phyloP scores from a whole-genome alignment of 2,888 invertebrate genomes.

The Zele albiditarsus region DNA sequence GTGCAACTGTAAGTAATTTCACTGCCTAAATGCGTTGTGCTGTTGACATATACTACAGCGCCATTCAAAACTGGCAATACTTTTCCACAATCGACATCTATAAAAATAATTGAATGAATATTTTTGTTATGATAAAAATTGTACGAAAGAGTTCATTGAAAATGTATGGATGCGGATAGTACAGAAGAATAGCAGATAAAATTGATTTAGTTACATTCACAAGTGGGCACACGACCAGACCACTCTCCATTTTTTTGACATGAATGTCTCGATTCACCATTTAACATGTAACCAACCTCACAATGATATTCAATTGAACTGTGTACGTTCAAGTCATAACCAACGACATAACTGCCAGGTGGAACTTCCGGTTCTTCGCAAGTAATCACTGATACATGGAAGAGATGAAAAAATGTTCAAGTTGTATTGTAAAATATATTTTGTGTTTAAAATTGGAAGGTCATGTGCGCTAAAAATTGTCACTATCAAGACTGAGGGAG shows the following conservation, averaged over 20 bases:
- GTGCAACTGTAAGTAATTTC: slow-evolving; percentile 87
- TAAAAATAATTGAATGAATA: slow-evolving; percentile 1
- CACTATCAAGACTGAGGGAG: too few relatives aligned
- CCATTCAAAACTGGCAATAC: slow-evolving; percentile 87
- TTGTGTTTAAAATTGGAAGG: slow-evolving; percentile 6
- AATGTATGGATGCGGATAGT: too few relatives aligned
- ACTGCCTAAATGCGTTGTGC: slow-evolving; percentile 87
- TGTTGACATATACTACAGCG: slow-evolving; percentile 82
- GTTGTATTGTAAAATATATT: slow-evolving; percentile 25
- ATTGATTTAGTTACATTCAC: slow-evolving; percentile 81
- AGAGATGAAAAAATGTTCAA: slow-evolving; percentile 19
- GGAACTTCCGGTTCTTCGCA: slow-evolving; percentile 92
- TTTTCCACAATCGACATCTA: slow-evolving; percentile 92
- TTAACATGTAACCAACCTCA: slow-evolving; percentile 86
- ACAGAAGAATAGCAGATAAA: too few relatives aligned
- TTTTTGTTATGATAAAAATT: background rate
- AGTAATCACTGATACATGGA: slow-evolving; percentile 80
- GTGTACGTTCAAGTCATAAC: slow-evolving; percentile 91
- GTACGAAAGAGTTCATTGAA: background rate
- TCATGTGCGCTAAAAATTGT: too few relatives aligned
- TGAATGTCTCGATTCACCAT: slow-evolving; percentile 81
- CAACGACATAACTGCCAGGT: slow-evolving; percentile 88
- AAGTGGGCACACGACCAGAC: slow-evolving; percentile 86
- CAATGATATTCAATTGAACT: slow-evolving; percentile 92
- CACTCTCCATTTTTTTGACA: slow-evolving; percentile 88